Percentiles rank a stretch among this genome's conserved stretches.
These are phyloP conservation scores for Hemicentrotus pulcherrimus DNA, from an alignment of 35 echinoderm and acorn worm genomes.

Conservation along the genomic window DNA sequence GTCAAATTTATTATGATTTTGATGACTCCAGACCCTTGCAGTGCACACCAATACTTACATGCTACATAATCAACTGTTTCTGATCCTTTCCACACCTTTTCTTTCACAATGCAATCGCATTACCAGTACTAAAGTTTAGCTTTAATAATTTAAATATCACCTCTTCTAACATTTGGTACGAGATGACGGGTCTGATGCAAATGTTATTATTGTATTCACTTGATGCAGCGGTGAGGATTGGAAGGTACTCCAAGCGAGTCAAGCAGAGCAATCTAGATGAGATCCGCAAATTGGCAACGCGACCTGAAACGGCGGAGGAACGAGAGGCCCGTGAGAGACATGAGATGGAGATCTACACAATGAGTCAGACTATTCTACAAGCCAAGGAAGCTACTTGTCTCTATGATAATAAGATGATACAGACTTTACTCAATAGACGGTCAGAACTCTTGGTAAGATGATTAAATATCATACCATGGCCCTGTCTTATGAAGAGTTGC, in stretches of 20 bases:
- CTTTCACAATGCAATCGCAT: no score
- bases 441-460: constrained; percentile 83
- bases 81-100: no score
- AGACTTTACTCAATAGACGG: constrained; percentile 48
- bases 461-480: not conserved
- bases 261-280: constrained; percentile 89
- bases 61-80: no score
- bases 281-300: constrained; percentile 67
- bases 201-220: not conserved
- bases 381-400: constrained; percentile 73
- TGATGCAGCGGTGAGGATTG: constrained; percentile 90
- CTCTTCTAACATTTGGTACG: no score
- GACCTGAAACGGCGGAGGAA: constrained; percentile 86
- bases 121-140: no score
- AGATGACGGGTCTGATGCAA: not conserved
- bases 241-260: constrained; percentile 92
- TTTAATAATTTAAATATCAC: no score
- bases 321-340: constrained; percentile 77
- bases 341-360: constrained; percentile 87
- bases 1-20: no score
- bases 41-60: no score
- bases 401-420: constrained; percentile 69
- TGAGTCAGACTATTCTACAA: constrained; percentile 81
- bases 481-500: no score
- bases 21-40: no score